Percentiles rank a stretch among this genome's conserved stretches.
phyloP scores from a whole-genome alignment of 2,113 vertebrate genomes.

The Mystacornis crossleyi region DNA sequence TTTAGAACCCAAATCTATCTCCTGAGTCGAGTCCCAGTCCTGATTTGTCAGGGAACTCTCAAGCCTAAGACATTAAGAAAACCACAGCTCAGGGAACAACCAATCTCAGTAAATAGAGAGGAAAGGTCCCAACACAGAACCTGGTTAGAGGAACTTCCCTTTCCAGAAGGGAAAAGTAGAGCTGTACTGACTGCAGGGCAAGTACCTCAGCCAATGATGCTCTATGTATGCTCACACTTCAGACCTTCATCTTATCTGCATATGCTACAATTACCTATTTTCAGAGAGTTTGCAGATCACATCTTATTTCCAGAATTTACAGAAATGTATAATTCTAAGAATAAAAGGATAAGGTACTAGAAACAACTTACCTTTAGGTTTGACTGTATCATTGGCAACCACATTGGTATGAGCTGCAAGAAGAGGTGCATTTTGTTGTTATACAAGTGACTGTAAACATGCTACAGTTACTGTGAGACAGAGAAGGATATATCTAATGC shows the following conservation, averaged over 20 bases:
- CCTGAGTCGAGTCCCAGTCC: neutral
- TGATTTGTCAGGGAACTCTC: neutral
- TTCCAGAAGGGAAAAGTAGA: neutral
- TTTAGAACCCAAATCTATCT: neutral
- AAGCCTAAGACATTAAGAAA: neutral
- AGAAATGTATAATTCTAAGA: neutral
- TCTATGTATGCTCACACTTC: neutral
- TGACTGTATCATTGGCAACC: slow-evolving; percentile 98
- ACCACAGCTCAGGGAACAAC: neutral
- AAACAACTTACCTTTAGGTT: slow-evolving; percentile 89
- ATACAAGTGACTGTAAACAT: neutral
- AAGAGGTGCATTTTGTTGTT: slow-evolving; percentile 45
- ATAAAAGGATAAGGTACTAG: neutral
- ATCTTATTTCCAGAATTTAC: neutral
- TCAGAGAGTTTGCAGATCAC: neutral
- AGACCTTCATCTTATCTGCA: neutral
- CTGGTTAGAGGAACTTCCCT: neutral
- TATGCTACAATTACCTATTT: neutral
- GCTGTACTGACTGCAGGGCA: neutral
- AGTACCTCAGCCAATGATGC: neutral
- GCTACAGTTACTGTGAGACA: neutral
- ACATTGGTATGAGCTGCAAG: slow-evolving; percentile 96
- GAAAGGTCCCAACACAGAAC: fast-evolving
- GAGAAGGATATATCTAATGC: neutral
- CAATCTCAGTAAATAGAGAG: neutral